phyloP scores from a whole-genome alignment of 2,888 invertebrate species.

The Oasisia sp. region DNA sequence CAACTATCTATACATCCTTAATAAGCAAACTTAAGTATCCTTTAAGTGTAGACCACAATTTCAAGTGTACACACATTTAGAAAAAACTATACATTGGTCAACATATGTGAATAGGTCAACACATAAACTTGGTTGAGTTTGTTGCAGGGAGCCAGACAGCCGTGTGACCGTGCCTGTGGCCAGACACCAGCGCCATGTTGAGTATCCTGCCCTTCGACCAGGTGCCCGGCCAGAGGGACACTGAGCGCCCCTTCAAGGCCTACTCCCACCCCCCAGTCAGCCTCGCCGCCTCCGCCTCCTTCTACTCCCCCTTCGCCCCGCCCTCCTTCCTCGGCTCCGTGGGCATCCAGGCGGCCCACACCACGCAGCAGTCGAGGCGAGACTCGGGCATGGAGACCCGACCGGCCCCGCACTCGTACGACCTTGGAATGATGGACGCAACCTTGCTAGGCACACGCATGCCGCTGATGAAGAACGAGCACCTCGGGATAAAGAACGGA shows the following conservation, averaged over 20 bases:
- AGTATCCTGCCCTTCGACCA: constrained; percentile 38
- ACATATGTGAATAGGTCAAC: constrained; percentile 23
- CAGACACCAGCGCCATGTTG: constrained; percentile 26
- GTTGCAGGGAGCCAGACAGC: not conserved
- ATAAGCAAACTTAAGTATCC: no score
- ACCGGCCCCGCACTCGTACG: not conserved
- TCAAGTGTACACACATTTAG: not conserved
- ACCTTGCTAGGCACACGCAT: not conserved
- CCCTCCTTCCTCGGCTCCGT: not conserved
- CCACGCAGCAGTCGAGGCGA: not conserved
- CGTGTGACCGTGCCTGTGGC: not conserved
- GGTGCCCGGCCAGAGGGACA: constrained; percentile 23
- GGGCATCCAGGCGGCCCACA: not conserved
- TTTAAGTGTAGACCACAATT: not conserved
- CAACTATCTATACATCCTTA: no score
- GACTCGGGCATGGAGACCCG: constrained; percentile 20
- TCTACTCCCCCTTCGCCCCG: constrained; percentile 24
- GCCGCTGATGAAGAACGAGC: not conserved
- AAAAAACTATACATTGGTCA: not conserved
- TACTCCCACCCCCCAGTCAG: constrained; percentile 35
- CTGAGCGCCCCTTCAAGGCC: constrained; percentile 42
- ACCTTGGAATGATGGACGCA: not conserved
- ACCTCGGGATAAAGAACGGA: not conserved
- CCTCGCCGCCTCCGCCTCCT: constrained; percentile 8
- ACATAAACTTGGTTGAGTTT: not conserved